phyloP scores from a whole-genome alignment of 2,888 invertebrate genomes.

The Xestia ashworthii region DNA sequence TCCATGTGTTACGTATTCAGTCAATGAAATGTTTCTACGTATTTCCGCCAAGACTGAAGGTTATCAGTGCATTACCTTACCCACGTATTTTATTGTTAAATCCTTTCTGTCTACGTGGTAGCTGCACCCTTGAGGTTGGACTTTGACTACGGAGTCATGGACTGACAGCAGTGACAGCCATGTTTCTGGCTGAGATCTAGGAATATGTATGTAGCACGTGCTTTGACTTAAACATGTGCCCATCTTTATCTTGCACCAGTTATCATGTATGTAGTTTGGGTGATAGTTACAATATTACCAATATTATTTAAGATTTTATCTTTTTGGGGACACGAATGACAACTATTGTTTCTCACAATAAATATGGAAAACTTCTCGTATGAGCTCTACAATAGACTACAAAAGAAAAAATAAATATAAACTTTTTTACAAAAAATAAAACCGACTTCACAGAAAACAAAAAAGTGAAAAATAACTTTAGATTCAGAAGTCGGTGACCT shows the following conservation, averaged over 20 bases:
- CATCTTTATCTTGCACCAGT: not conserved
- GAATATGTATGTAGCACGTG: not conserved
- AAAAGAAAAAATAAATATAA: too few relatives aligned
- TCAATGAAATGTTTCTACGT: slow-evolving; percentile 17
- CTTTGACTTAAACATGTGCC: not conserved
- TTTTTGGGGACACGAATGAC: not conserved
- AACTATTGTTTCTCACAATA: not conserved
- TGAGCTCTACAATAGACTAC: too few relatives aligned
- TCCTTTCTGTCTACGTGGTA: not conserved
- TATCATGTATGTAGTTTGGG: not conserved
- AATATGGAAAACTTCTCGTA: not conserved
- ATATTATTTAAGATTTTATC: not conserved
- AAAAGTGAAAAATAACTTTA: too few relatives aligned
- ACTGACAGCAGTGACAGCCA: not conserved
- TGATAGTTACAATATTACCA: not conserved
- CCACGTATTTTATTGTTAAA: slow-evolving; percentile 11
- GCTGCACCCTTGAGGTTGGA: not conserved
- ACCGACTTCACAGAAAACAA: too few relatives aligned
- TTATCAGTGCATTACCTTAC: slow-evolving; percentile 28
- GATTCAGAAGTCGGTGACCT: too few relatives aligned
- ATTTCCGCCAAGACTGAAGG: slow-evolving; percentile 28
- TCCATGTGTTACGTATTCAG: slow-evolving; percentile 16
- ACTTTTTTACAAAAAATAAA: too few relatives aligned
- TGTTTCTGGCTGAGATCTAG: not conserved
- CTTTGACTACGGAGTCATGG: not conserved